These are phyloP conservation scores for Drosophila leontia DNA, from an alignment of 1,140 invertebrate genomes.

Conservation along the genomic window DNA sequence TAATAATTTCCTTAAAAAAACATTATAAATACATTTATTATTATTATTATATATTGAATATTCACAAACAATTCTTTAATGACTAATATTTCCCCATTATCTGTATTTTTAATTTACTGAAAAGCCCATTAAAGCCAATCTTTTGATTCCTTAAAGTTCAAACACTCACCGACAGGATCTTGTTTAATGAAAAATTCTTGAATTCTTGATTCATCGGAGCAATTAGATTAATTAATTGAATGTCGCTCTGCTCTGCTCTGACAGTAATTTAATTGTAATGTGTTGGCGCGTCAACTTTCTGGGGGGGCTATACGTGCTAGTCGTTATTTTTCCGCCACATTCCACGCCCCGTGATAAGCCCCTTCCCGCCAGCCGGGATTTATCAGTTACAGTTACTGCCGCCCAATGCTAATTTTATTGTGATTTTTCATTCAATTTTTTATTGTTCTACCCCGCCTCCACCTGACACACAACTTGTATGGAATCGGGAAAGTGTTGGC, in stretches of 20 bases:
- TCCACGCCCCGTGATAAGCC: conserved; percentile 6
- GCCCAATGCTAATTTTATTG: conserved; percentile 16
- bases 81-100: background rate
- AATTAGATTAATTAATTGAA: conserved; percentile 76
- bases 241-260: conserved; percentile 5
- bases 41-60: background rate
- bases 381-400: conserved; percentile 16
- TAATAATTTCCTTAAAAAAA: too few species aligned
- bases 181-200: background rate
- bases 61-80: background rate
- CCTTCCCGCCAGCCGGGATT: background rate
- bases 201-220: conserved; percentile 39
- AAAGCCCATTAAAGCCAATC: background rate
- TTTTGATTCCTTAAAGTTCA: background rate
- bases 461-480: background rate
- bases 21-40: too few species aligned
- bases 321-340: conserved; percentile 28
- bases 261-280: conserved; percentile 45
- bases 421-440: conserved; percentile 30
- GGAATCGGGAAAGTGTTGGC: conserved; percentile 12
- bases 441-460: conserved; percentile 10
- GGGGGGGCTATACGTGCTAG: conserved; percentile 51
- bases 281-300: background rate
- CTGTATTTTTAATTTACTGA: background rate
- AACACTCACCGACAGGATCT: conserved; percentile 15